Base-by-base conservation (phyloP, 2,113 vertebrate genomes). In the Atherinomorus stipes region DNA sequence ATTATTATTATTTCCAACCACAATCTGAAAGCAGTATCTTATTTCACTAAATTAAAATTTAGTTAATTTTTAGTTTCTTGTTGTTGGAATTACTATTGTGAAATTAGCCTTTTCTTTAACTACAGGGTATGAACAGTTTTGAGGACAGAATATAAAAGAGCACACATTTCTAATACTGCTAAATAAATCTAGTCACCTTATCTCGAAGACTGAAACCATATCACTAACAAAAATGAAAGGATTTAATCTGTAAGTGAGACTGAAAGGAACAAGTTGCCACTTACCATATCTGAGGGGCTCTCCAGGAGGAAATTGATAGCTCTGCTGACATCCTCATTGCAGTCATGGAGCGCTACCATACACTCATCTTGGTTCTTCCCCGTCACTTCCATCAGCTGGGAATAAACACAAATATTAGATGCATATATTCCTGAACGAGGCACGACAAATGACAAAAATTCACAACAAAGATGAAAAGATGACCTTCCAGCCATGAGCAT, bases 351-450 rank as follows among this genome's bases (percentile, higher is more conserved):
- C 50, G 98, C 98, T 71, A 99, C 97, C 95, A 99, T 97, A 85
- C 97, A 99, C 92, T 99, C 98, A 0, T 99, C 98, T 91, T 99
- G 98, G 93, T 98, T 98, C 93, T 98, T 98, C 85, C 98, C 97
- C 0, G 98, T 99, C 89, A 99, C 98, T 91, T 99, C 98, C 9
- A 99, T 98, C 93, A 99, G 93, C 98, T 99, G 91, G 0, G 21
- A 54, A 26, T 11, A 68, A 44, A 64, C 42, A 65, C 12, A 4
- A 5, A 64, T 13, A 45, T 47, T 31, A 56, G 19, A 25, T 16
- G 6, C 6, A 15, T 54, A 10, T 56, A 19, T n/a, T 25, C n/a
- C 31, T 22, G 9, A 53, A 38, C 11, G 15, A 50, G 28, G 21
- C 23, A 12, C 54, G 4, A 8, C 1, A 25, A 49, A 59, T 31